phyloP scores from a whole-genome alignment of 1,140 invertebrate species.

The Pseudomyrmex sp. region DNA sequence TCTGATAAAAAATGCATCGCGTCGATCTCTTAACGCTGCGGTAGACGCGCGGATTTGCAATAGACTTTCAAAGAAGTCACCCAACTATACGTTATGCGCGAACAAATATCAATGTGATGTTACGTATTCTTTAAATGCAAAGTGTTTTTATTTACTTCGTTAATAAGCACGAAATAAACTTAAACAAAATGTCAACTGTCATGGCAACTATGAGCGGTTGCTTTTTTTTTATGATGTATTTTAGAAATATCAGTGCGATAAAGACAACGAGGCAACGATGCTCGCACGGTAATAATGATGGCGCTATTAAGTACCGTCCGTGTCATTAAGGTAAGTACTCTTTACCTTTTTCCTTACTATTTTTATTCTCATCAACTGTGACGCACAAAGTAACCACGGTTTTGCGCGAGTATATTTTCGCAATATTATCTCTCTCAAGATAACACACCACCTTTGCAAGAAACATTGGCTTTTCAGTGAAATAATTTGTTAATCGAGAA shows the following conservation, averaged over 20 bases:
- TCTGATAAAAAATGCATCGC: slow-evolving; percentile 36
- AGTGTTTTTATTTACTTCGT: no score
- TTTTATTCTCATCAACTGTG: slow-evolving; percentile 50
- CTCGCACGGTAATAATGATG: slow-evolving; percentile 37
- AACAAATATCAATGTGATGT: neutral
- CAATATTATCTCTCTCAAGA: slow-evolving; percentile 48
- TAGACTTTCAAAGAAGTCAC: neutral
- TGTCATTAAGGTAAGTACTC: slow-evolving; percentile 62
- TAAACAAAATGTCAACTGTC: slow-evolving; percentile 28
- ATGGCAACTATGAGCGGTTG: neutral
- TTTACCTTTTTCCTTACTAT: slow-evolving; percentile 46
- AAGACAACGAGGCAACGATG: slow-evolving; percentile 23
- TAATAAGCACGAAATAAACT: slow-evolving; percentile 5
- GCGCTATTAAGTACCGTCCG: slow-evolving; percentile 40
- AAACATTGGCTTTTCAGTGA: slow-evolving; percentile 34
- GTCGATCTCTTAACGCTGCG: slow-evolving; percentile 7
- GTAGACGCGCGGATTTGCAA: neutral
- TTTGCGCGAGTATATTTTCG: slow-evolving; percentile 37
- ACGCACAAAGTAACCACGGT: slow-evolving; percentile 47
- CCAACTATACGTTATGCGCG: neutral
- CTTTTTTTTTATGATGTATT: slow-evolving; percentile 11
- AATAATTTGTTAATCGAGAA: slow-evolving; percentile 39
- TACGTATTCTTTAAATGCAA: neutral
- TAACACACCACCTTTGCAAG: slow-evolving; percentile 26
- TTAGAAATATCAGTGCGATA: slow-evolving; percentile 41